Evolutionary conservation across 2,797 vertebrate genomes (phyloP), one percentile per base, ranked within the genome.

Genomic region (Bryconaethiops microstoma): DNA sequence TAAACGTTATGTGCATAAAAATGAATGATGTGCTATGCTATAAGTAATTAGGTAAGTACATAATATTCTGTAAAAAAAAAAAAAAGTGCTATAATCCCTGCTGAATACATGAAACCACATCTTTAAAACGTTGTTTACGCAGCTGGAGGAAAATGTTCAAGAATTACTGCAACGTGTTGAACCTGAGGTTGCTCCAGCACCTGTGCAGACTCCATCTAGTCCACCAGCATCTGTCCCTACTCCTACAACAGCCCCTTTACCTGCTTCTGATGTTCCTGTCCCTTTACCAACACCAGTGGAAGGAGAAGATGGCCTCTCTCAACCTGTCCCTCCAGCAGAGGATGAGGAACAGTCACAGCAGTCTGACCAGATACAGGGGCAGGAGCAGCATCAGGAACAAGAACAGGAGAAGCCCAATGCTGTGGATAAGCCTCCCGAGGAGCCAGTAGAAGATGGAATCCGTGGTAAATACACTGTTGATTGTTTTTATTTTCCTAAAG

Each of bases 91-190:
- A 3, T 17, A 63, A 52, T 19, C 1, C 42, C 2, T 77, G 7
- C 39, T 54, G 3, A 7, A 10, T 7, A 12, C 39, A 17, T 80
- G 3, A 74, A 40, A 14, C 42, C 17, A 19, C 29, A 7, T 14
- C 25, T 21, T 63, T n/a, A 21, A 19, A 64, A 69, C 42, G 35
- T 73, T 86, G 12, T 86, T 76, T 21, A 62, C 85, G 64, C 88
- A 97, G 96, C 87, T 97, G 86, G 96, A 97, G 84, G 95, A 95
- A 63, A 95, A 92, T 9, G 95, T 97, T 74, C 93, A 94, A 63
- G 50, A 93, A 63, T 89, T 97, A 55, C 92, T 96, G 5, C 94
- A 93, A 82, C 92, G 88, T 7, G 93, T 95, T 2, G 93, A 96
- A 86, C 92, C 89, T 13, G 92, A 87, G 72, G 62, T 90, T 62